Percentiles rank a stretch among this genome's conserved stretches.
These are phyloP conservation scores for Andrena minutula DNA, from an alignment of 2,888 invertebrate genomes.

Conservation along the genomic window DNA sequence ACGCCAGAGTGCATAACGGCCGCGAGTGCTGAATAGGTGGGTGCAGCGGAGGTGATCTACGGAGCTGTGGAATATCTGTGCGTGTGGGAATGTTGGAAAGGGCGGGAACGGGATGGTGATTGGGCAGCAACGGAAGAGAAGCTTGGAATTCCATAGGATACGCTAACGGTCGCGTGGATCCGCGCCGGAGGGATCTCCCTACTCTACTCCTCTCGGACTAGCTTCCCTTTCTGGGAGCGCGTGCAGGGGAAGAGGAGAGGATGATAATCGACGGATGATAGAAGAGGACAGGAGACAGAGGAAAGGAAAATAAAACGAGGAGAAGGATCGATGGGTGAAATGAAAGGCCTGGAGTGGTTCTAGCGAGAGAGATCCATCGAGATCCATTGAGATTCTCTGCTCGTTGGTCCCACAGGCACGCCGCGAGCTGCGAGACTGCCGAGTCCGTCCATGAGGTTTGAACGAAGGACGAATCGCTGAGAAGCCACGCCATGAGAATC, in stretches of 20 bases:
- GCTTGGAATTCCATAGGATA: background rate
- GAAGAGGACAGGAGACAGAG: background rate
- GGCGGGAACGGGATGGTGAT: conserved; percentile 42
- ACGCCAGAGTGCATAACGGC: background rate
- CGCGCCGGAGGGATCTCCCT: background rate
- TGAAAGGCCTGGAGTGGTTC: conserved; percentile 42
- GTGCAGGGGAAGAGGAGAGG: background rate
- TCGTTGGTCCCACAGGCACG: conserved; percentile 51
- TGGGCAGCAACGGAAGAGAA: conserved; percentile 15
- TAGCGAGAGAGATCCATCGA: background rate
- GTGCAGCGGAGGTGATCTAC: conserved; percentile 34
- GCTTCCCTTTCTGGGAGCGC: background rate
- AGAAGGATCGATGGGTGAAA: conserved; percentile 50
- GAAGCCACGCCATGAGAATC: conserved; percentile 84
- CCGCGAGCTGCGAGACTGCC: conserved; percentile 66
- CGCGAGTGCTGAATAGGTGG: conserved; percentile 22
- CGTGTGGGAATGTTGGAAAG: conserved; percentile 35
- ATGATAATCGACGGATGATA: background rate
- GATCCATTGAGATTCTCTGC: conserved; percentile 72
- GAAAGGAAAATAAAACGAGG: background rate
- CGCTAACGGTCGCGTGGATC: background rate
- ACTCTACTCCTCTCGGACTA: background rate
- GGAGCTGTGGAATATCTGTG: conserved; percentile 34
- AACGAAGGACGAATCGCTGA: conserved; percentile 72
- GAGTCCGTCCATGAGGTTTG: conserved; percentile 69